Evolutionary conservation across 2,888 invertebrate species (phyloP), one percentile per base, ranked within the genome.

Genomic region (Cephus sareptanus): DNA sequence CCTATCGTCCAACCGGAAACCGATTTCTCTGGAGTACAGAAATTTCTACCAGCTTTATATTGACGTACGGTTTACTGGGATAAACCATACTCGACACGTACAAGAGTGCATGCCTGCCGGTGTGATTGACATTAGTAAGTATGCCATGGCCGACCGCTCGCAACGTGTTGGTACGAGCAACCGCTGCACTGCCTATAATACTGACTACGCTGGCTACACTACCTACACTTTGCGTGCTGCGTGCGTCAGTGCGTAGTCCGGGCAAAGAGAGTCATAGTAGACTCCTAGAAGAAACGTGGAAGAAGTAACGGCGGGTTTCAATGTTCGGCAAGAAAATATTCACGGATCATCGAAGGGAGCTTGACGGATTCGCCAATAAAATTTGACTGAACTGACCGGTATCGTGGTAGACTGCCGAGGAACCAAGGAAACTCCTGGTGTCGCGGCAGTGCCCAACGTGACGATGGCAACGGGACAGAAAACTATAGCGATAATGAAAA

Each of bases 101-200:
- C 80, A 82, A 81, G 83, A 86, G 89, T 89, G 88, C 87, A 87
- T 88, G 89, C 87, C 84, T 85, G 86, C 85, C 87, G 89, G 91
- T 91, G 91, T 91, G 91, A 91, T 91, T 91, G 91, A 91, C 91
- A 91, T 91, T 91, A 87, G 89, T 91, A 91, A 91, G 91, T 91
- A 88, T 91, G 91, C 91, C 91, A 91, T 88, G 91, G 91, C 91
- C 91, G 90, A 89, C 91, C 87, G 89, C 91, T 90, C 89, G 84
- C 88, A 88, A 86, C 86, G 87, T 86, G 83, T 87, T 86, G 89
- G 86, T 88, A 88, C 83, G 85, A 85, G 74, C 69, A 82, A 81
- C 82, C 81, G 81, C 81, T 79, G 80, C 82, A 88, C 85, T 86
- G 85, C 85, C 87, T 88, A 85, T 85, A 84, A 85, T 81, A 80